These are phyloP conservation scores for Halichoeres trimaculatus DNA, from an alignment of 2,113 vertebrate genomes.

Conservation along the genomic window DNA sequence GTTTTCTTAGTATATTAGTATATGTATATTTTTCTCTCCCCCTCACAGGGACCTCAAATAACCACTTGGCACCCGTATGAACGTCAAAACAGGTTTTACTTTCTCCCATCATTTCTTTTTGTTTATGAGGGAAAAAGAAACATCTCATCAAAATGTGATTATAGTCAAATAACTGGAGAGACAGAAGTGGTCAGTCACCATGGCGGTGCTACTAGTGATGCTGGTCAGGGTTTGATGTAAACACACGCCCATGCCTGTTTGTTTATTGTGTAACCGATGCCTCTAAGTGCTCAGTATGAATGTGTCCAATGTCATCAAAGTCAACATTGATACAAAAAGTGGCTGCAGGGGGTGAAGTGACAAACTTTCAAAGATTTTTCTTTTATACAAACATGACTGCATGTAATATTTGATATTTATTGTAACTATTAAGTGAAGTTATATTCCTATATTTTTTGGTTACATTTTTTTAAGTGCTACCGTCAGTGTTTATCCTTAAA, in stretches of 20 bases:
- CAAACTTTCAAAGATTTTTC: not conserved
- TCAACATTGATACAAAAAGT: constrained; percentile 45
- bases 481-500: constrained; percentile 46
- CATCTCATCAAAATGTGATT: too few species aligned
- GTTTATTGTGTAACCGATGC: constrained; percentile 50
- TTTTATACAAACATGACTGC: not conserved
- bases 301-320: constrained; percentile 43
- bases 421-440: not conserved
- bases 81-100: not conserved
- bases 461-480: not conserved
- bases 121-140: too few species aligned
- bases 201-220: constrained; percentile 16
- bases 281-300: constrained; percentile 4
- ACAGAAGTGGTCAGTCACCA: not conserved
- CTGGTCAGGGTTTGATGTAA: constrained; percentile 54
- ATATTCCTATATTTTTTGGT: constrained; percentile 16
- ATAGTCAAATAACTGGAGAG: too few species aligned
- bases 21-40: too few species aligned
- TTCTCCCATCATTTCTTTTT: not conserved
- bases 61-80: not conserved
- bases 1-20: too few species aligned
- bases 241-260: constrained; percentile 41
- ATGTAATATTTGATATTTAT: not conserved
- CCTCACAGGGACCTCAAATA: too few species aligned
- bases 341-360: not conserved